phyloP scores from a whole-genome alignment of 2,888 invertebrate species.

The Leucophenga montana region DNA sequence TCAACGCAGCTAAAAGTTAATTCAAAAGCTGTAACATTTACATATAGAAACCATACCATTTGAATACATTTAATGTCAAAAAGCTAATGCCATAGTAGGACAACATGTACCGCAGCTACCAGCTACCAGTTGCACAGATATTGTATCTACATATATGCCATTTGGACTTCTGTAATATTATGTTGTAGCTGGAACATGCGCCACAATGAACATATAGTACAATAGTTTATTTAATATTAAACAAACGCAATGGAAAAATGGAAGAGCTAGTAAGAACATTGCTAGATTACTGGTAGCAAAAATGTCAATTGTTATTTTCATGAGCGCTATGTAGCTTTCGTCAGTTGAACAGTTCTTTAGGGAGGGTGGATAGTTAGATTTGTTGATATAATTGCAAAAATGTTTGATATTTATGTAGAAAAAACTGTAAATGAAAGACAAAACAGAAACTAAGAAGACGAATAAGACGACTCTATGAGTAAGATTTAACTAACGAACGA shows the following conservation, averaged over 20 bases:
- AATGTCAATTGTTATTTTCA: constrained; percentile 20
- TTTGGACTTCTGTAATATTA: constrained; percentile 56
- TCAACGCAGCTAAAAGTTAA: constrained; percentile 11
- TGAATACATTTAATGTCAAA: constrained; percentile 42
- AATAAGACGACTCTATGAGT: no score
- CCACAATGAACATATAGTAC: neutral
- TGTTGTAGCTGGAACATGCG: neutral
- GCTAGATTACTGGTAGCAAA: neutral
- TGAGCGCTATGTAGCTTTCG: no score
- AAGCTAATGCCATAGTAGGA: neutral
- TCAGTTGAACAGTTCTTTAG: no score
- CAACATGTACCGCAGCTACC: neutral
- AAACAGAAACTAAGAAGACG: no score
- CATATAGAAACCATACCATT: constrained; percentile 51
- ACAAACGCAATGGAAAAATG: neutral
- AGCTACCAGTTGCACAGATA: no score
- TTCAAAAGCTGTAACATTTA: constrained; percentile 42
- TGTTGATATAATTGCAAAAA: no score
- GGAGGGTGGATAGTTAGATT: no score
- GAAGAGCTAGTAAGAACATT: neutral
- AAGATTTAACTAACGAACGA: no score
- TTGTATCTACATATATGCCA: no score
- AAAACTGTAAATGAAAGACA: no score
- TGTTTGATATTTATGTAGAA: no score
- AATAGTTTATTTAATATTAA: constrained; percentile 26